Evolutionary conservation across 2,113 vertebrate genomes (phyloP).

Genomic region (Lamprologus callipterus): DNA sequence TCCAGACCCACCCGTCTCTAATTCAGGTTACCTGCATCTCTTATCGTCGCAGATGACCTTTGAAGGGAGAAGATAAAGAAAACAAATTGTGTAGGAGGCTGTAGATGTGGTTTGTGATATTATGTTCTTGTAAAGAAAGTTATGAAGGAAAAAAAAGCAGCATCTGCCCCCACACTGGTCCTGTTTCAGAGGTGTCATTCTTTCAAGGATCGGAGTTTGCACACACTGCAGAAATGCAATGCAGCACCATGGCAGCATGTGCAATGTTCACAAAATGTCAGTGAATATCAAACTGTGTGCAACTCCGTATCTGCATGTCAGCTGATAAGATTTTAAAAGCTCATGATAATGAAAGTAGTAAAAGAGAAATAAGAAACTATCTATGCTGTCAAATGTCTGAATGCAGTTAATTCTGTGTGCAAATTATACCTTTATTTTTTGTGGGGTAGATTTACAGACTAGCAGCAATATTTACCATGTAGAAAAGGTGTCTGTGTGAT

Average conservation of each 20-base stretch:
- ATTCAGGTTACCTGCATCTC: slow-evolving; percentile 57
- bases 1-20: slow-evolving; percentile 35
- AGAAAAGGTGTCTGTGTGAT: neutral
- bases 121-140: slow-evolving; percentile 69
- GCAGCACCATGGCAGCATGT: slow-evolving; percentile 2
- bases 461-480: neutral
- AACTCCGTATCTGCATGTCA: neutral
- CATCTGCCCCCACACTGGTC: slow-evolving; percentile 57
- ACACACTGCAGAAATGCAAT: slow-evolving; percentile 34
- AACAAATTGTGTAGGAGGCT: slow-evolving; percentile 71
- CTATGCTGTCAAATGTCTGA: neutral
- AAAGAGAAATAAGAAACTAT: neutral
- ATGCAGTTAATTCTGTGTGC: neutral
- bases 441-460: neutral
- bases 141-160: slow-evolving; percentile 40
- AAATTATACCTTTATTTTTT: neutral
- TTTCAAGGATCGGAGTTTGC: slow-evolving; percentile 62
- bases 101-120: slow-evolving; percentile 75
- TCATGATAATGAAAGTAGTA: neutral
- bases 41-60: slow-evolving; percentile 73
- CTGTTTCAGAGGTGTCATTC: slow-evolving; percentile 50
- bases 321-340: neutral
- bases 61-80: slow-evolving; percentile 71
- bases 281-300: neutral
- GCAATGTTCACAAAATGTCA: slow-evolving; percentile 31